Base-by-base conservation (phyloP, 2,888 invertebrate species). In the Clanis bilineata region DNA sequence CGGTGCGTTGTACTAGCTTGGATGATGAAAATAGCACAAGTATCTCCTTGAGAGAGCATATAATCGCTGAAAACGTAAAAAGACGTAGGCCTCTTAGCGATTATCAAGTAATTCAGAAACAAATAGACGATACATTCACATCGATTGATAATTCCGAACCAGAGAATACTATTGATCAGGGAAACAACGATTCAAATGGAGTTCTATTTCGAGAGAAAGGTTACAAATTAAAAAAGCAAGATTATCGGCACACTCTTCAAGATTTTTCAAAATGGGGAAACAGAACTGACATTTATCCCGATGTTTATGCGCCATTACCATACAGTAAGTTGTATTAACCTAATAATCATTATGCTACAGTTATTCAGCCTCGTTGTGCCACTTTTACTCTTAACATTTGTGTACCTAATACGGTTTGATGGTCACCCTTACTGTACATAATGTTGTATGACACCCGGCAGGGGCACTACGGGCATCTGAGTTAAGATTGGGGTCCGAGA, bases 251-350 rank as follows among this genome's bases (percentile, higher is more conserved):
- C 67, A 87, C 89, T 21, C 64, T 89, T 54, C 86, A 89, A 62
- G 90, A 90, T 47, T 76, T 84, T 62, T 74, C 80, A 12, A 85
- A 88, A 62, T 91, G 91, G 91, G 83, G 75, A 59, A 91, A 90
- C 69, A 86, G 92, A 72, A 86, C 90, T 38, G 81, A 93, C 69
- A 93, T 94, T 79, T 94, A 95, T 85, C 95, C 96, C 64, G 93
- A 95, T 80, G 94, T 96, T 70, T 96, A 96, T 83, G 95, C 95
- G 66, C 95, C 95, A 69, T 93, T 94, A 70, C 95, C 95, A 62
- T 95, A 95, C 88, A 96, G 96, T 96, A 93, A 95, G 96, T 96
- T 93, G 76, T 3, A n/a, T 12, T 6, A n/a, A n/a, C n/a, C n/a
- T n/a, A n/a, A n/a, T n/a, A n/a, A n/a, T n/a, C n/a, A n/a, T n/a